Evolutionary conservation across 2,113 vertebrate species (phyloP), one percentile per base, ranked within the genome.

Genomic region (Mandrillus leucophaeus): DNA sequence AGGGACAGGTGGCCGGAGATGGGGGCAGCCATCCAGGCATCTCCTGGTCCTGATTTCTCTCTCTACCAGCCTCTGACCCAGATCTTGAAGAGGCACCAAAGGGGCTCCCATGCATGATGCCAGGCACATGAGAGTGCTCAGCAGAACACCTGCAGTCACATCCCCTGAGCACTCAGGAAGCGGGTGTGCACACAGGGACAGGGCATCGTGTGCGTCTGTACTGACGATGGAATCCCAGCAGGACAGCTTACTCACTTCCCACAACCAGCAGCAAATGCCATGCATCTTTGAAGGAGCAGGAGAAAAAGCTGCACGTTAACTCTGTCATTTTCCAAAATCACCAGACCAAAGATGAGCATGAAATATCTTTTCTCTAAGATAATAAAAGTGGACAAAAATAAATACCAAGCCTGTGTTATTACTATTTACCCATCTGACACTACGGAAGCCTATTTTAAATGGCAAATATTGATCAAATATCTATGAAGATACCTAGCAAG

Each of bases 401-500:
- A 76, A 80, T 45, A 25, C 32, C 3, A 14, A 16, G 25, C 2
- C 38, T 11, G n/a, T 17, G 27, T 43, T 16, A 12, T 7, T 3
- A 2, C 78, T 35, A n/a, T 48, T 61, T 32, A 73, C 38, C 52
- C n/a, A 27, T 25, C 76, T 59, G 61, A 59, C n/a, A 6, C 18
- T 2, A 45, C 7, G 9, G 48, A 73, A 57, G 18, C 32, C 43
- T 35, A 18, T 52, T 89, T 93, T 40, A 72, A 14, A 75, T 2
- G 2, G 59, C 20, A 75, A 75, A 73, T 27, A 72, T 38, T 45
- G 8, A 35, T 59, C 50, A 61, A 30, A 50, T 20, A 0, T 73
- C 93, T 95, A 43, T 57, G 30, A 57, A 94, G 95, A 94, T 48
- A 23, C 2, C 8, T 52, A 90, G 40, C 66, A 95, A 94, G 78